Evolutionary conservation across 2,888 invertebrate genomes (phyloP).

Genomic region (Punctoribates punctum): DNA sequence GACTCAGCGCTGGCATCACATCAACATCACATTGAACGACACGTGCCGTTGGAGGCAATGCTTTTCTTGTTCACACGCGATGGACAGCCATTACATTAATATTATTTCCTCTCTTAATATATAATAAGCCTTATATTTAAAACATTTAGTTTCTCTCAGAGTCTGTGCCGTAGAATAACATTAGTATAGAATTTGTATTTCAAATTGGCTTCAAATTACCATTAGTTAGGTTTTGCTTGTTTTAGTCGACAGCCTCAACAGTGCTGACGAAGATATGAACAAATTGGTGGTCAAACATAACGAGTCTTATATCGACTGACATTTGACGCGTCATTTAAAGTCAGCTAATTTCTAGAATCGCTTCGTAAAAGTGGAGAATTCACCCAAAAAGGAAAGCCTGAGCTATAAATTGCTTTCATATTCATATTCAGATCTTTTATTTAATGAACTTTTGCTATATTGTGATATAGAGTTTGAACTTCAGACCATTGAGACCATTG

Average conservation of each 20-base stretch:
- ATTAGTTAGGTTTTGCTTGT: slow-evolving; percentile 22
- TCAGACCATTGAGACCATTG: background rate
- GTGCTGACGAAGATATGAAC: slow-evolving; percentile 1
- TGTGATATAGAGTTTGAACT: slow-evolving; percentile 11
- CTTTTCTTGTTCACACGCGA: slow-evolving; percentile 32
- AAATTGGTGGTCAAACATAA: slow-evolving; percentile 3
- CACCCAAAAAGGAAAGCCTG: background rate
- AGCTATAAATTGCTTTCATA: background rate
- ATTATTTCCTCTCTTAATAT: slow-evolving; percentile 31
- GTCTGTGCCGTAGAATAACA: slow-evolving; percentile 8
- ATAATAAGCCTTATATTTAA: slow-evolving; percentile 26
- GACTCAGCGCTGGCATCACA: background rate
- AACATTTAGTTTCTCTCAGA: slow-evolving; percentile 11
- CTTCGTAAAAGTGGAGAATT: slow-evolving; percentile 6
- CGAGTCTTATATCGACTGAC: background rate
- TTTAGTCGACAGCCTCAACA: background rate
- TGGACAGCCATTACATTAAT: slow-evolving; percentile 36
- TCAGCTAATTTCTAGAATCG: slow-evolving; percentile 4
- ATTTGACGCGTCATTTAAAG: slow-evolving; percentile 25
- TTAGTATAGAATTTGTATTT: background rate
- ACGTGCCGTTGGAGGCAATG: slow-evolving; percentile 30
- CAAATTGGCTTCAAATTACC: slow-evolving; percentile 20
- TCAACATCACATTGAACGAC: background rate
- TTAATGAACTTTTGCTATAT: background rate
- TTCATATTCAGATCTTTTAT: background rate